These are phyloP conservation scores for Entelurus aequoreus DNA, from an alignment of 2,113 vertebrate genomes.

Conservation along the genomic window DNA sequence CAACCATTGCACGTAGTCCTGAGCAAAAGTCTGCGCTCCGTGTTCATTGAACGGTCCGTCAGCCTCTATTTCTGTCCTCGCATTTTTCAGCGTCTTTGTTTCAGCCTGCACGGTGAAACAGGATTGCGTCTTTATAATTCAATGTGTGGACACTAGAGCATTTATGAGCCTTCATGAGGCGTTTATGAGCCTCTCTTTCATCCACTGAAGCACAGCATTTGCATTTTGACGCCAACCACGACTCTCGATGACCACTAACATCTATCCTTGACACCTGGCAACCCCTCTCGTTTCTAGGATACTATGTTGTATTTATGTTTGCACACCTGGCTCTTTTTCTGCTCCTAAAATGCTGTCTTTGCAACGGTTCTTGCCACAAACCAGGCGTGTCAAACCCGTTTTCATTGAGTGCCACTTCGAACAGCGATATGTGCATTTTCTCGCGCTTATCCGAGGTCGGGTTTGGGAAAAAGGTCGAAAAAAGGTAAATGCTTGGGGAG, in stretches of 20 bases:
- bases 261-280: not conserved
- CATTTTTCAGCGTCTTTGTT: conserved; percentile 52
- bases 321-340: too few relatives aligned
- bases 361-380: too few relatives aligned
- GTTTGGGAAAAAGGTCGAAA: too few relatives aligned
- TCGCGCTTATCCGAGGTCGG: too few relatives aligned
- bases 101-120: conserved; percentile 11
- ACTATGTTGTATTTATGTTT: too few relatives aligned
- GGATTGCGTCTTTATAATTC: conserved; percentile 27
- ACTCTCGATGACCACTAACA: not conserved
- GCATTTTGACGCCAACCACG: conserved; percentile 3
- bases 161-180: conserved; percentile 20
- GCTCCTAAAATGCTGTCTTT: too few relatives aligned
- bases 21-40: not conserved
- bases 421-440: too few relatives aligned
- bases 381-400: too few relatives aligned
- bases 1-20: not conserved
- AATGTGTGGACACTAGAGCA: conserved; percentile 24
- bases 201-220: conserved; percentile 36
- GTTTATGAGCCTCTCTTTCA: conserved; percentile 48
- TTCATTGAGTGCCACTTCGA: too few relatives aligned
- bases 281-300: too few relatives aligned
- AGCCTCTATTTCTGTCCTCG: conserved; percentile 36
- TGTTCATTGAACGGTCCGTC: conserved; percentile 10
- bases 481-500: too few relatives aligned